Evolutionary conservation across 2,888 invertebrate species (phyloP).

Genomic region (Volucella inflata): DNA sequence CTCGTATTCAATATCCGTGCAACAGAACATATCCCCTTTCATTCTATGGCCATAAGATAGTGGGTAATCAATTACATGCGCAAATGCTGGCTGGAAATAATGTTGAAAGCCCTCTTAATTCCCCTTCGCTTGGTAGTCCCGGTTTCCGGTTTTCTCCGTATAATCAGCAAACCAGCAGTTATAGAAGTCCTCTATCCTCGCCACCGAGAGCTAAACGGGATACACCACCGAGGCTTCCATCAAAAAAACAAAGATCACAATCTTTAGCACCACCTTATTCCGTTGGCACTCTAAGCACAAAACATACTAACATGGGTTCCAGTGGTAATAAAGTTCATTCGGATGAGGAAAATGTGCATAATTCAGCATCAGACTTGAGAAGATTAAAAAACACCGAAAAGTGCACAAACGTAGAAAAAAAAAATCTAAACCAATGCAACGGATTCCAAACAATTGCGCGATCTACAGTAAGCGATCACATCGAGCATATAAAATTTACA

Average conservation of each 20-base stretch:
- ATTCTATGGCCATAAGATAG: constrained; percentile 88
- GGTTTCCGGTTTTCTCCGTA: constrained; percentile 81
- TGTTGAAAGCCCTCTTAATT: constrained; percentile 83
- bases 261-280: constrained; percentile 88
- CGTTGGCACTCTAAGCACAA: constrained; percentile 79
- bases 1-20: constrained; percentile 93
- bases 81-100: constrained; percentile 83
- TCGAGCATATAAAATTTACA: constrained; percentile 84
- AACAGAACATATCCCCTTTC: constrained; percentile 92
- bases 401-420: constrained; percentile 60
- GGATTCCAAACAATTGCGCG: constrained; percentile 82
- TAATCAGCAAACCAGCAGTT: constrained; percentile 76
- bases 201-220: constrained; percentile 85
- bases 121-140: constrained; percentile 83
- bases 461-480: constrained; percentile 79
- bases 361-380: constrained; percentile 37
- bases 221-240: constrained; percentile 84
- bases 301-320: constrained; percentile 86
- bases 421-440: constrained; percentile 77
- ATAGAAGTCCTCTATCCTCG: constrained; percentile 85
- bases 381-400: constrained; percentile 76
- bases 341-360: constrained; percentile 46
- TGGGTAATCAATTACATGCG: constrained; percentile 84
- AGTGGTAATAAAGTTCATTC: constrained; percentile 88
- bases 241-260: constrained; percentile 90